Evolutionary conservation across 2,113 vertebrate species (phyloP).

Genomic region (Galemys pyrenaicus): DNA sequence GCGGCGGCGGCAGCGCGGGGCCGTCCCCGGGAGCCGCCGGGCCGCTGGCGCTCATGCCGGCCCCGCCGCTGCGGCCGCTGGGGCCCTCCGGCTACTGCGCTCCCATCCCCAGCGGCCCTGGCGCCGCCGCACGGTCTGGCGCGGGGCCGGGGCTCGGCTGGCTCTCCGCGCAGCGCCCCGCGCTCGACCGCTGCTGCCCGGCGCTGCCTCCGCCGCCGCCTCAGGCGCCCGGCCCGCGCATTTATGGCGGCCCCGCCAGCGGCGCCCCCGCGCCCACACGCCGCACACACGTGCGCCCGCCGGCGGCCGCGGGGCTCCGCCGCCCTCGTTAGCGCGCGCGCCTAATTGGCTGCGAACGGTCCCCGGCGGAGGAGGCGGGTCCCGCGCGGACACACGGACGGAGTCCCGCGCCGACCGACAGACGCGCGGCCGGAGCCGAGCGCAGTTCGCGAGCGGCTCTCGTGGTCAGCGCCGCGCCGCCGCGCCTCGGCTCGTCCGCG

Average conservation of each 20-base stretch:
- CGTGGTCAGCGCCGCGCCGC: constrained; percentile 78
- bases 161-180: not conserved
- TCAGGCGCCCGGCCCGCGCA: constrained; percentile 67
- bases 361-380: constrained; percentile 83
- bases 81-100: constrained; percentile 60
- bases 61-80: constrained; percentile 56
- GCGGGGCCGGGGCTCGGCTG: not conserved
- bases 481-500: constrained; percentile 80
- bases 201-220: constrained; percentile 39
- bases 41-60: constrained; percentile 73
- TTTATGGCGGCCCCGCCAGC: constrained; percentile 76
- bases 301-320: constrained; percentile 82
- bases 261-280: constrained; percentile 71
- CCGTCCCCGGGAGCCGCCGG: constrained; percentile 62
- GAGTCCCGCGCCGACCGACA: constrained; percentile 24
- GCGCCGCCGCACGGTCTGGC: not conserved
- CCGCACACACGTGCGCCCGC: constrained; percentile 73
- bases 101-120: constrained; percentile 53
- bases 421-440: constrained; percentile 59
- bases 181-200: constrained; percentile 6
- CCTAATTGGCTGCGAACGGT: constrained; percentile 95
- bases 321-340: constrained; percentile 88
- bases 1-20: constrained; percentile 52
- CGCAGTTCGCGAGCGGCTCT: no score
- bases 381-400: constrained; percentile 66